These are phyloP conservation scores for Potorous gilbertii DNA, from an alignment of 2,797 vertebrate species.

Conservation along the genomic window DNA sequence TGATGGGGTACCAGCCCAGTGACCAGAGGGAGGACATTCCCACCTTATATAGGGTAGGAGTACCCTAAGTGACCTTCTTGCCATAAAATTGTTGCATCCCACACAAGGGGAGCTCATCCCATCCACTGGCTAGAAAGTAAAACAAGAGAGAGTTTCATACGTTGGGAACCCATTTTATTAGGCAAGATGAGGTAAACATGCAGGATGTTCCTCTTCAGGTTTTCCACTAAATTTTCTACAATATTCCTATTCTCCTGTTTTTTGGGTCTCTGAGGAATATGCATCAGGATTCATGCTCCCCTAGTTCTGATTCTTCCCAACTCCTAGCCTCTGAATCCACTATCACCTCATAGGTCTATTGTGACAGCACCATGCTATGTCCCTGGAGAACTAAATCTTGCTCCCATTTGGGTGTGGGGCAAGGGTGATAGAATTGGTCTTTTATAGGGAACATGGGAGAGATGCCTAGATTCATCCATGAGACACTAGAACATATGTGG, in stretches of 20 bases:
- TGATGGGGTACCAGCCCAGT: too few relatives aligned
- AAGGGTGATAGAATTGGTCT: not conserved
- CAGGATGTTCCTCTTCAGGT: not conserved
- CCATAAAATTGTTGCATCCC: too few relatives aligned
- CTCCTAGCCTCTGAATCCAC: not conserved
- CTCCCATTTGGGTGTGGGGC: too few relatives aligned
- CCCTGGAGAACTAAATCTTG: not conserved
- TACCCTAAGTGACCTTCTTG: too few relatives aligned
- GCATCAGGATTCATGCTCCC: too few relatives aligned
- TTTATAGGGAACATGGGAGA: not conserved
- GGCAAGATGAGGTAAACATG: too few relatives aligned
- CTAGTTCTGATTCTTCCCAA: not conserved
- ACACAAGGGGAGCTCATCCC: not conserved
- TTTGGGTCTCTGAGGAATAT: not conserved
- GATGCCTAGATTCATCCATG: not conserved
- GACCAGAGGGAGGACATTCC: too few relatives aligned
- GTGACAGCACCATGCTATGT: not conserved
- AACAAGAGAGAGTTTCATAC: slow-evolving; percentile 1
- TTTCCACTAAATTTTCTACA: not conserved
- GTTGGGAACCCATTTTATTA: too few relatives aligned
- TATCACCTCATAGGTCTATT: slow-evolving; percentile 15
- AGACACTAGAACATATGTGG: not conserved
- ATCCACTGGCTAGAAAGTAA: not conserved
- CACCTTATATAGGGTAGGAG: too few relatives aligned
- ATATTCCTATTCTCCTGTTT: not conserved